phyloP scores from a whole-genome alignment of 2,113 vertebrate species.

The Aptenodytes patagonicus region DNA sequence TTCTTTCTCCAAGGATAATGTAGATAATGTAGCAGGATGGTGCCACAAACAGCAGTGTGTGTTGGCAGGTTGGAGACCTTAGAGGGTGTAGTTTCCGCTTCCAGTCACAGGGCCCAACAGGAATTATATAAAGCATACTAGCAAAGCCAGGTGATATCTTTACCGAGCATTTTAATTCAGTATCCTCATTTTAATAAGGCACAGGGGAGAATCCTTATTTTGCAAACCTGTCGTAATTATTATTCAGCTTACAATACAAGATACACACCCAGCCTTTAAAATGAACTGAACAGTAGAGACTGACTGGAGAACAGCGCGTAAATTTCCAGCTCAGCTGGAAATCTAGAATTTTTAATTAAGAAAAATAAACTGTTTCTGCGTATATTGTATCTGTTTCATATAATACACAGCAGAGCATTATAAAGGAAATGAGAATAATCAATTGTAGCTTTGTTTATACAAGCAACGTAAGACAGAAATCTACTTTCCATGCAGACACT shows the following conservation, averaged over 20 bases:
- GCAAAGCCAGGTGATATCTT: background rate
- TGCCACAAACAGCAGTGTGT: accelerated
- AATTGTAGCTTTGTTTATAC: background rate
- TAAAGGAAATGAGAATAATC: background rate
- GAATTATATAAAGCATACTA: background rate
- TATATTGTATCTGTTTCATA: background rate
- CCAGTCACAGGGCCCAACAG: background rate
- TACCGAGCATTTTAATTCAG: background rate
- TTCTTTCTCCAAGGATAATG: background rate
- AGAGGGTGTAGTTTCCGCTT: background rate
- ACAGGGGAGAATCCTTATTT: background rate
- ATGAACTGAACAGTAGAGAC: background rate
- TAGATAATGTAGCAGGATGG: background rate
- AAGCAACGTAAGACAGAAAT: background rate
- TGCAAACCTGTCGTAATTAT: background rate
- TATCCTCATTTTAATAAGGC: background rate
- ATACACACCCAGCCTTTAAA: background rate
- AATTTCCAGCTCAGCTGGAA: background rate
- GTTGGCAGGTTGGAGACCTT: background rate
- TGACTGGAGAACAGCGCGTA: background rate
- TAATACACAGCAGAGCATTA: background rate
- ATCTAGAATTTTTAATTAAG: background rate
- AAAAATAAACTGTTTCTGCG: background rate
- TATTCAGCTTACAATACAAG: background rate
- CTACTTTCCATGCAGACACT: background rate